Base-by-base conservation (phyloP, 1,140 invertebrate genomes). In the Zaprionus capensis region DNA sequence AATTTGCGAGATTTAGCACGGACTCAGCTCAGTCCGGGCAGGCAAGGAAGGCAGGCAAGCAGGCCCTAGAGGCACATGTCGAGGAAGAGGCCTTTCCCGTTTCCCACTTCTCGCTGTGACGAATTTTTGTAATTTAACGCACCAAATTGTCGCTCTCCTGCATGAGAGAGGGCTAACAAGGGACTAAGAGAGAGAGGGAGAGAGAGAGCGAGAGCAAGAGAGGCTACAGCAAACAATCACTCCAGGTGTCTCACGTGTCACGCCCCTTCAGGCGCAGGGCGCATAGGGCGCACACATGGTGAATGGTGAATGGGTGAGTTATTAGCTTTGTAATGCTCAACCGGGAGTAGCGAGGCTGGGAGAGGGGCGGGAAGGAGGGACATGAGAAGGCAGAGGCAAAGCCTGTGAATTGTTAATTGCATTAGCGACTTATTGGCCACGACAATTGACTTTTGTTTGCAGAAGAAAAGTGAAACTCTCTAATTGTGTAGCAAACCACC, bases 211-310 rank as follows among this genome's bases (percentile, higher is more conserved):
- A 67, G 53, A 46, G 36, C 24, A 56, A 44, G 53, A 46, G 28
- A 20, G 62, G 41, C 31, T 38, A 62, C 38, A 70, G 58, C 79
- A 68, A 84, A 78, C 77, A 92, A 84, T 92, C 91, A 91, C 84
- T 92, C 91, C 91, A 92, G 91, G 91, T 92, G 91, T 92, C 82
- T 92, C 80, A 87, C 77, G 84, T 81, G 91, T 92, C 91, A 92
- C 91, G 91, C 91, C 91, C 80, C 75, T 71, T 72, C 58, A 67
- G 76, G 17, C 28, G 57, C 59, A 62, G 36, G 20, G 22, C 24
- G 24, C 24, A 74, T 31, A 36, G 36, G n/a, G 63, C 34, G 51
- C 66, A 75, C 34, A 51, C 69, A 72, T 68, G 38, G 66, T 64
- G 38, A 77, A 78, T 73, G 55, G 53, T 78, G 70, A 87, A 70